Evolutionary conservation across 2,888 invertebrate species (phyloP).

Genomic region (Thelaira solivaga): DNA sequence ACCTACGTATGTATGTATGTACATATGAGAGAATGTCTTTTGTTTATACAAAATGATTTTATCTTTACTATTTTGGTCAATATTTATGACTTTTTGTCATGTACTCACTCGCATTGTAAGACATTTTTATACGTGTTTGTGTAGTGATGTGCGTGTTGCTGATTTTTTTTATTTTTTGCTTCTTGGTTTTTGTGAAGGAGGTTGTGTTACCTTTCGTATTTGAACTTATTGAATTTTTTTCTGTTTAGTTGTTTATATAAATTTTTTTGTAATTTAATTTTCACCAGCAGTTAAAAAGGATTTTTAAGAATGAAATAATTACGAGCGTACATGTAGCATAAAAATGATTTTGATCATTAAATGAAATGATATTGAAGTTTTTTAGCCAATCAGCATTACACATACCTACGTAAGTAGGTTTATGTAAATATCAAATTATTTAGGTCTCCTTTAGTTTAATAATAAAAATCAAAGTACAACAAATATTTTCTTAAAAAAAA

Average conservation of each 20-base stretch:
- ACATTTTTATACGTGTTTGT: conserved; percentile 10
- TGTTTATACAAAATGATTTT: conserved; percentile 46
- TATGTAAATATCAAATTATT: neutral
- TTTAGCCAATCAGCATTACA: neutral
- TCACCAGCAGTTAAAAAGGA: conserved; percentile 12
- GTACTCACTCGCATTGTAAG: conserved; percentile 28
- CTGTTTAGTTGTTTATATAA: conserved; percentile 38
- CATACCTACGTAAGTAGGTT: neutral
- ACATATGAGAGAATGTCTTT: conserved; percentile 21
- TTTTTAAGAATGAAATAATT: conserved; percentile 41
- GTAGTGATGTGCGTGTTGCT: too few relatives aligned
- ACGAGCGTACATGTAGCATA: neutral
- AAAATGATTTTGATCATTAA: conserved; percentile 9
- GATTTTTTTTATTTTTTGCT: too few relatives aligned
- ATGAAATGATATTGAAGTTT: neutral
- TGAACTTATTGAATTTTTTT: conserved; percentile 37
- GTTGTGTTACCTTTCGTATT: neutral
- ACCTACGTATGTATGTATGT: too few relatives aligned
- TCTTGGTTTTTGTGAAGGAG: too few relatives aligned
- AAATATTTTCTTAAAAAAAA: too few relatives aligned
- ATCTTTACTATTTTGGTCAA: conserved; percentile 49
- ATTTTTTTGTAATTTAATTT: conserved; percentile 35
- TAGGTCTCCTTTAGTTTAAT: too few relatives aligned
- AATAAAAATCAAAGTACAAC: too few relatives aligned
- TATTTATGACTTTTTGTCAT: conserved; percentile 60